Evolutionary conservation across 2,888 invertebrate genomes (phyloP), one percentile per base, ranked within the genome.

Genomic region (Andrena marginata): DNA sequence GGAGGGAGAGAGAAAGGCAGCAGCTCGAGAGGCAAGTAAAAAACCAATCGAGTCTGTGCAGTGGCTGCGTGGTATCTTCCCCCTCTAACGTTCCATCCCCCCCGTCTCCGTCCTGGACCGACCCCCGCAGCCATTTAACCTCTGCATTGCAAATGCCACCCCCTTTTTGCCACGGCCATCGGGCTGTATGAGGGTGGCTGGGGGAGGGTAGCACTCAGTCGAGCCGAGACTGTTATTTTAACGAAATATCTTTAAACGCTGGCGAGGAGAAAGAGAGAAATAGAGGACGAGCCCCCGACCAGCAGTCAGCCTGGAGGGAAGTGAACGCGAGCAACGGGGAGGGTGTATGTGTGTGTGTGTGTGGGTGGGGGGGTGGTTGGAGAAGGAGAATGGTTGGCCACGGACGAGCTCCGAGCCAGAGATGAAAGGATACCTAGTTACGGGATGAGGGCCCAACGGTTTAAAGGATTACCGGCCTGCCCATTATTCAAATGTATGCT

Each of bases 121-220:
- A 89, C 88, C 90, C 91, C 90, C 90, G 90, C 90, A 92, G 89
- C 92, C 92, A 93, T 94, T 94, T 93, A 94, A 94, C 93, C 94
- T 94, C 94, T 94, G 94, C 94, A 94, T 94, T 94, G 94, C 94
- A 94, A 94, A 94, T 94, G 92, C 94, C 94, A 93, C 93, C 93
- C 93, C 92, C 92, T 93, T 91, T 91, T 90, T 88, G 86, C 89
- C 88, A 86, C 84, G 87, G 68, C 83, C 88, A 83, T 86, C 89
- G 85, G 87, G 82, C 80, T 77, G 85, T 87, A 77, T 87, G 84
- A 88, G 89, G 84, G 89, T 73, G 78, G 81, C 76, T 72, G 70
- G 51, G 59, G 54, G 62, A 56, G 68, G 67, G 42, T n/a, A 74
- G 71, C 82, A 77, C 80, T 71, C 86, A 82, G 87, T 86, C 83